A percentile compares a stretch with the other conserved stretches of the same genome.
Conservation (phyloP, 2,113 vertebrate species). For the Gallinago jamesoni region DNA sequence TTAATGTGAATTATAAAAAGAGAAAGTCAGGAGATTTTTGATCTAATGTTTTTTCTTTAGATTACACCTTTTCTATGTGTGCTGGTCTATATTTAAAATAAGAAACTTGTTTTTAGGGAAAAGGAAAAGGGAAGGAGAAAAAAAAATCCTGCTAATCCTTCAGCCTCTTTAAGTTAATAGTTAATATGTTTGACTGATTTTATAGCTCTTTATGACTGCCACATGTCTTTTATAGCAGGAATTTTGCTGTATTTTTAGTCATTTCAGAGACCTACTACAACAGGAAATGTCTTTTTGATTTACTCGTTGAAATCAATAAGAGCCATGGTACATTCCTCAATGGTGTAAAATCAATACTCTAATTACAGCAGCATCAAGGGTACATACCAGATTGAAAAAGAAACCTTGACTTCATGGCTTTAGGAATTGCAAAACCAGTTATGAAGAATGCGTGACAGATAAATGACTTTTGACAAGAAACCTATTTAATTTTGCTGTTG, state of each 20-base stretch:
- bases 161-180: neutral
- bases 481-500: neutral
- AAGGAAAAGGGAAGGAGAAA: neutral
- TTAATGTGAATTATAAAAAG: neutral
- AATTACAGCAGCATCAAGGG: neutral
- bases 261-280: neutral
- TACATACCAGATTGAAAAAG: neutral
- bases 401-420: neutral
- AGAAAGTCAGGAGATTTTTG: neutral
- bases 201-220: neutral
- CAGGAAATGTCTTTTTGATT: neutral
- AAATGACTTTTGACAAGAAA: neutral
- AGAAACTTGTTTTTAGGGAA: neutral
- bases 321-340: neutral
- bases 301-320: neutral
- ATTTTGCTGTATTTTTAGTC: neutral
- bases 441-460: neutral
- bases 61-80: neutral
- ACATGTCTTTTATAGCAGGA: neutral
- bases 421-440: neutral
- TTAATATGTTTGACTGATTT: neutral
- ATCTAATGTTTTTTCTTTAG: neutral
- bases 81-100: neutral
- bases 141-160: neutral
- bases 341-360: conserved; percentile 12